Percentiles rank a stretch among this genome's conserved stretches.
These are phyloP conservation scores for Prenolepis imparis DNA, from an alignment of 2,888 invertebrate genomes.

Conservation along the genomic window DNA sequence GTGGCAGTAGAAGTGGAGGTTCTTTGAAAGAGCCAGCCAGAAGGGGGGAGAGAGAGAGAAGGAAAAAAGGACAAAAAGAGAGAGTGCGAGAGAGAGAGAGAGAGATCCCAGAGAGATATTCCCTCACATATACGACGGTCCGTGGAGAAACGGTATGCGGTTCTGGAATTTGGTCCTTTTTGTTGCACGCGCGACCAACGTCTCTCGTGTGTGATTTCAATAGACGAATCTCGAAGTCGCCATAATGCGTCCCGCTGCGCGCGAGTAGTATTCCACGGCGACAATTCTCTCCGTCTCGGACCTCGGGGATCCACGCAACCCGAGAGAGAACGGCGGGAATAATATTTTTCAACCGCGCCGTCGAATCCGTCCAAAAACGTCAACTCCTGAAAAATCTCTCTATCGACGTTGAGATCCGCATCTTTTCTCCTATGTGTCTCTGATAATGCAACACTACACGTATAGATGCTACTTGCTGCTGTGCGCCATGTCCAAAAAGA, in stretches of 20 bases:
- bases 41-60: constrained; percentile 52
- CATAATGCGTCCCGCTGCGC: constrained; percentile 77
- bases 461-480: not conserved
- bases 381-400: constrained; percentile 44
- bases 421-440: constrained; percentile 14
- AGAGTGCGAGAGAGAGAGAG: constrained; percentile 46
- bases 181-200: constrained; percentile 56
- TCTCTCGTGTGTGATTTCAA: constrained; percentile 72
- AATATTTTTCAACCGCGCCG: constrained; percentile 73
- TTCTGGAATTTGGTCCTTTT: constrained; percentile 77
- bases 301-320: not conserved
- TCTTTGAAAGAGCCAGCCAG: constrained; percentile 62
- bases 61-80: constrained; percentile 65
- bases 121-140: constrained; percentile 69
- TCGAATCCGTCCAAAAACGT: constrained; percentile 50
- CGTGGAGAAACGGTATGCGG: constrained; percentile 76
- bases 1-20: constrained; percentile 54
- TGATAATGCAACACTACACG: not conserved
- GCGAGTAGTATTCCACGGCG: constrained; percentile 76
- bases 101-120: constrained; percentile 68
- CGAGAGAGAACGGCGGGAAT: constrained; percentile 62
- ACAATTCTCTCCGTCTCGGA: constrained; percentile 65
- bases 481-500: not conserved
- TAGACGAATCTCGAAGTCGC: constrained; percentile 75
- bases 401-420: constrained; percentile 60